Base-by-base conservation (phyloP, 1,140 invertebrate species). In the Drosophila pseudoobscura region DNA sequence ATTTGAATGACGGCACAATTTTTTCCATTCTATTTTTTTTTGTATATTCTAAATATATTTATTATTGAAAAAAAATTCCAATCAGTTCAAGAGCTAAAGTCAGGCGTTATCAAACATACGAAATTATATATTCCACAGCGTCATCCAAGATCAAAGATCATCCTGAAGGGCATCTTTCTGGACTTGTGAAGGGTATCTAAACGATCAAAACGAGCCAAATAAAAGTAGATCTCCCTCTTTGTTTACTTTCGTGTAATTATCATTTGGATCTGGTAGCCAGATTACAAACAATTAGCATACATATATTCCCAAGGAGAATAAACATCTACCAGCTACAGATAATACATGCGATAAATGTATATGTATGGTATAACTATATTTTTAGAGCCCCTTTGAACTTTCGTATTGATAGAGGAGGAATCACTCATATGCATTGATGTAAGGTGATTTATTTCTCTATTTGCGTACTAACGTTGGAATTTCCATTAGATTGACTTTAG, bases 251-350 rank as follows among this genome's bases (percentile, higher is more conserved):
- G 13, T 44, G 52, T 26, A 47, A 68, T 77, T 60, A 63, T 58
- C 17, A 51, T 46, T 74, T 74, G 24, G 58, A 74, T 74, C 9
- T 43, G 11, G 11, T 50, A 41, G 6, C 17, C 24, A 57, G 52
- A 74, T 56, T 41, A 52, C 17, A 59, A 49, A 26, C 26, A 43
- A 65, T 80, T 61, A 62, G 57, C 71, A 70, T 58, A 46, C 15
- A 51, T 31, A 11, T 24, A 20, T 2, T 20, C 31, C 35, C 4
- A 26, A 26, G 24, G 24, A 26, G 4, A 13, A 49, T 29, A n/a
- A 52, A 65, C 47, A 47, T 65, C 39, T 52, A 47, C 49, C 20
- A 44, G 20, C 22, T 24, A 47, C 9, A 45, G 22, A 56, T 56
- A 22, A 49, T 13, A 11, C 5, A 20, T 22, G 46, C 20, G 3